Percentiles rank a stretch among this genome's conserved stretches.
phyloP scores from a whole-genome alignment of 1,140 invertebrate species.

The Elymnias hypermnestra region DNA sequence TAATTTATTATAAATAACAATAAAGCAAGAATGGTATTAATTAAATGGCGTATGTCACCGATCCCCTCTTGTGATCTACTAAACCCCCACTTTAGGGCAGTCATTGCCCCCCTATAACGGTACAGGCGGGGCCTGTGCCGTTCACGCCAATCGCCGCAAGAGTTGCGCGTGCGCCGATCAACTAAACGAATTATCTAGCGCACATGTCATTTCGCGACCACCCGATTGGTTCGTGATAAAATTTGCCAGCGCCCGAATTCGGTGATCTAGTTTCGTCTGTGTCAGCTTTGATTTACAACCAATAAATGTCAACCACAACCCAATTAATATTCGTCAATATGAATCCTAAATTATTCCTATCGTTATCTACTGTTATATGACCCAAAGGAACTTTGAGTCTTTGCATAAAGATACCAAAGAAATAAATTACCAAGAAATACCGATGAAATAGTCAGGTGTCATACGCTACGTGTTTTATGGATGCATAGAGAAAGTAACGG shows the following conservation, averaged over 20 bases:
- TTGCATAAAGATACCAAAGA: constrained; percentile 31
- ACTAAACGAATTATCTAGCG: constrained; percentile 69
- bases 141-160: constrained; percentile 56
- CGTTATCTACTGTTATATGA: constrained; percentile 21
- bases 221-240: constrained; percentile 59
- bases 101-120: constrained; percentile 65
- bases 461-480: constrained; percentile 61
- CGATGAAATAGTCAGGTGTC: constrained; percentile 45
- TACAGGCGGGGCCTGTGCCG: constrained; percentile 59
- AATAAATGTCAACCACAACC: constrained; percentile 30
- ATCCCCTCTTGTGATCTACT: constrained; percentile 55
- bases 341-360: constrained; percentile 18
- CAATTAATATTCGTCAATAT: too few relatives aligned
- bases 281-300: constrained; percentile 25
- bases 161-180: constrained; percentile 44
- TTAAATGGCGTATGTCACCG: constrained; percentile 64
- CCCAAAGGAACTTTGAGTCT: constrained; percentile 18
- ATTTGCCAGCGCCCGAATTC: constrained; percentile 35
- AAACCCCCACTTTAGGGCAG: constrained; percentile 62
- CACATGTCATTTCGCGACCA: constrained; percentile 62
- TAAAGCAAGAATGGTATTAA: constrained; percentile 39
- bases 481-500: constrained; percentile 65
- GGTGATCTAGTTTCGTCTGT: constrained; percentile 47
- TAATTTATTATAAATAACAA: constrained; percentile 22
- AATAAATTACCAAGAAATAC: constrained; percentile 44